Evolutionary conservation across 2,113 vertebrate species (phyloP).

Genomic region (Zapornia atra): DNA sequence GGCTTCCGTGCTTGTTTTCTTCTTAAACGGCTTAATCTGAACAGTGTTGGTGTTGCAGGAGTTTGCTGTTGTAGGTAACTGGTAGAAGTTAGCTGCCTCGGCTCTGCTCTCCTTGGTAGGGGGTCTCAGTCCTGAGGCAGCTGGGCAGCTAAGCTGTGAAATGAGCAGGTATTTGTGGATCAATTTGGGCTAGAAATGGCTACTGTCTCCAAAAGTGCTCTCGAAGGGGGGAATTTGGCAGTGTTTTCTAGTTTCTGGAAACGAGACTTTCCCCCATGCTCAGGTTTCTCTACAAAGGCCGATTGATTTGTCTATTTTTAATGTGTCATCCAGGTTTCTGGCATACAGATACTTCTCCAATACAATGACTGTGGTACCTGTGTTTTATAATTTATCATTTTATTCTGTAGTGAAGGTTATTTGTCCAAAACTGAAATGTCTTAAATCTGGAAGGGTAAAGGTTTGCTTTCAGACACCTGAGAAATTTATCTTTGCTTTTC

Average conservation of each 20-base stretch:
- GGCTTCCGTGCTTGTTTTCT: background rate
- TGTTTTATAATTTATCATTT: background rate
- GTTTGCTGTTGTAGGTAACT: background rate
- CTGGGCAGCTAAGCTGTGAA: background rate
- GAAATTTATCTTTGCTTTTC: background rate
- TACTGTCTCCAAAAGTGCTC: background rate
- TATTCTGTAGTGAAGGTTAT: background rate
- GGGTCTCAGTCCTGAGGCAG: background rate
- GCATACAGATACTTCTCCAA: background rate
- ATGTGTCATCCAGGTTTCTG: background rate
- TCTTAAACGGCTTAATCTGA: background rate
- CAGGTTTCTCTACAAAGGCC: background rate
- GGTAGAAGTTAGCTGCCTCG: background rate
- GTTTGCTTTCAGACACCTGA: background rate
- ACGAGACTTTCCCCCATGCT: background rate
- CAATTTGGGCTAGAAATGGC: background rate
- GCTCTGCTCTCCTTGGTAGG: background rate
- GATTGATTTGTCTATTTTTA: constrained; percentile 7
- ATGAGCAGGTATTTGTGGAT: background rate
- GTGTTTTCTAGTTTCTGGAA: background rate
- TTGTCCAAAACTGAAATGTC: background rate
- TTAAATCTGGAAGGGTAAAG: background rate
- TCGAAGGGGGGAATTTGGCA: background rate
- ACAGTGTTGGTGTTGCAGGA: background rate
- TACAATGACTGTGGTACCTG: accelerated